Evolutionary conservation across 1,140 invertebrate species (phyloP).

Genomic region (Zaprionus nigranus): DNA sequence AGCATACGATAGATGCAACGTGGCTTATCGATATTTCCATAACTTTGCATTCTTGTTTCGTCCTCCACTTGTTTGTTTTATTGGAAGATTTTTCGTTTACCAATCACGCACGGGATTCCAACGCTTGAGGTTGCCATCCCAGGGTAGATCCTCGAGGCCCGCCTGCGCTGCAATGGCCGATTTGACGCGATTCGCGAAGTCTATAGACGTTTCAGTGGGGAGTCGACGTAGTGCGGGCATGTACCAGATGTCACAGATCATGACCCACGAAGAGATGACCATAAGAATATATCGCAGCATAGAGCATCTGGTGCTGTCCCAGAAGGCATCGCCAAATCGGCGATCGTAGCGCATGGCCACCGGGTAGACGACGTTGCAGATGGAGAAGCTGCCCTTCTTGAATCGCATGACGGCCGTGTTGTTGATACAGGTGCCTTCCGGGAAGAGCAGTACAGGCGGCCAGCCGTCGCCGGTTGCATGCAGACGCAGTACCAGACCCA

Average conservation of each 20-base stretch:
- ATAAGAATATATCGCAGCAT: conserved; percentile 61
- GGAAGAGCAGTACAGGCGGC: conserved; percentile 60
- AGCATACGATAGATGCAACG: neutral
- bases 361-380: conserved; percentile 57
- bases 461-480: conserved; percentile 25
- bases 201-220: conserved; percentile 29
- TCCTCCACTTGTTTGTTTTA: neutral
- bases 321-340: conserved; percentile 59
- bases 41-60: neutral
- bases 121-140: conserved; percentile 67
- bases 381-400: conserved; percentile 64
- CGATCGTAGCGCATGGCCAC: conserved; percentile 61
- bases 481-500: conserved; percentile 25
- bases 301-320: conserved; percentile 62
- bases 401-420: conserved; percentile 74
- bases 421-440: conserved; percentile 69
- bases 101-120: conserved; percentile 52
- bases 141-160: conserved; percentile 52
- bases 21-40: neutral
- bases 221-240: conserved; percentile 31
- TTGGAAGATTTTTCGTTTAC: conserved; percentile 15
- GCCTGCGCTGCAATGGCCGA: conserved; percentile 52
- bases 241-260: conserved; percentile 62
- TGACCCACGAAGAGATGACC: conserved; percentile 62
- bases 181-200: conserved; percentile 60